Conservation (phyloP, 2,113 vertebrate genomes). For the Tachysurus vachellii region DNA sequence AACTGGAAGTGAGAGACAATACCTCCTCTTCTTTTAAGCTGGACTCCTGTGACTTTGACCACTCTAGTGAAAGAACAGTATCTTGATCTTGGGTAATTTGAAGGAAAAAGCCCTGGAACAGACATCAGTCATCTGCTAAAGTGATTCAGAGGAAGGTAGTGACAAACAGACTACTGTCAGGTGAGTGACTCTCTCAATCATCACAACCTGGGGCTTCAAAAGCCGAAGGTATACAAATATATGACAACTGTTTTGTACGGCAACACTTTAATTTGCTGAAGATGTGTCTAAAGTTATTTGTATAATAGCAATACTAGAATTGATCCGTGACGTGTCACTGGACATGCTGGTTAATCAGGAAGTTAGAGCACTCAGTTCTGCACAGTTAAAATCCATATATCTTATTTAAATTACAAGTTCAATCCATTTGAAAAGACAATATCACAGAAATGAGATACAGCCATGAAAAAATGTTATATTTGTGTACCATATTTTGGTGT, state of each 20-base stretch:
- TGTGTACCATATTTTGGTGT: not conserved
- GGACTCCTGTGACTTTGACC: slow-evolving; percentile 54
- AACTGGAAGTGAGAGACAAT: slow-evolving; percentile 78
- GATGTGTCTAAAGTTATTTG: not conserved
- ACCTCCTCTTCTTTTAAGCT: slow-evolving; percentile 60
- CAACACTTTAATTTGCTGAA: not conserved
- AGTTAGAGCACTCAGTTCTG: not conserved
- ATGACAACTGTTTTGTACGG: not conserved
- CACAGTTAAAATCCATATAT: not conserved
- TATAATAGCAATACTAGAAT: not conserved
- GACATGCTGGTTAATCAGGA: not conserved
- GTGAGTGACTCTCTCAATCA: slow-evolving; percentile 48
- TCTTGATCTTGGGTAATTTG: slow-evolving; percentile 60
- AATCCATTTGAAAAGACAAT: not conserved
- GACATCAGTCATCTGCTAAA: slow-evolving; percentile 71
- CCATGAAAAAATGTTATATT: not conserved
- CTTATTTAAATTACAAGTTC: not conserved
- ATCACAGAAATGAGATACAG: not conserved
- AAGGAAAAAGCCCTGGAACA: slow-evolving; percentile 63
- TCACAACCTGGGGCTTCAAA: not conserved
- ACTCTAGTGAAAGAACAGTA: slow-evolving; percentile 60
- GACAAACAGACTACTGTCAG: slow-evolving; percentile 55
- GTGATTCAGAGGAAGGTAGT: slow-evolving; percentile 59
- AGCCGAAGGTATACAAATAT: not conserved
- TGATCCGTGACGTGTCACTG: not conserved